Evolutionary conservation across 35 echinoderm and acorn worm genomes (phyloP), one percentile per base, ranked within the genome.

Genomic region (Hemicentrotus pulcherrimus): DNA sequence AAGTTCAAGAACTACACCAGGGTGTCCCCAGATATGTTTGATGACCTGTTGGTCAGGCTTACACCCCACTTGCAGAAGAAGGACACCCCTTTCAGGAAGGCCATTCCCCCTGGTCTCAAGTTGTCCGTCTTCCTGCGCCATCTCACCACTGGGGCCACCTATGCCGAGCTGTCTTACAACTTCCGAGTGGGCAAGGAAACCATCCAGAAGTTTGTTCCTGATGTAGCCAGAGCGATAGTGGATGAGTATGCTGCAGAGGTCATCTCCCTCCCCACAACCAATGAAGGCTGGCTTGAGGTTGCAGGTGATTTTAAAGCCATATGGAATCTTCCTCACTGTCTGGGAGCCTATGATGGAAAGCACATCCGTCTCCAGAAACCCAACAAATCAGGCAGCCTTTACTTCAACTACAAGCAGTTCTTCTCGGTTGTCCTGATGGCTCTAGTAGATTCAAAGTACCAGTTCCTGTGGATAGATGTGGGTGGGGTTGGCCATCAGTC

Each of bases 261-360:
- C 86, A 86, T 86, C 86, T 86, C 86, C 86, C 86, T 55, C 48
- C 33, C 94, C 47, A 92, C 95, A 60, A 48, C 95, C 28, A 60
- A 31, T 31, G 47, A 96, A 28, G 94, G 95, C 10, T 97, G 97
- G 95, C 16, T 61, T 32, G 28, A 50, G 22, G 47, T 95, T 28
- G 95, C 97, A 88, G 91, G 88, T 9, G 65, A 94, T 12, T 97
- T 95, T 50, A 2, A 58, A 13, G 41, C 46, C 2, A 86, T 52
- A 95, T 96, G 97, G 95, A 70, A 97, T 12, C 96, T 96, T 65
- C 95, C 97, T 19, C 61, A 96, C 89, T 95, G 94, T 47, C 24
- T 97, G 8, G 97, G 97, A 19, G 94, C 97, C 28, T 48, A 95
- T 1, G 96, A 98, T 92, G 97, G 97, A 19, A 98, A 98, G 65